phyloP scores from a whole-genome alignment of 2,888 invertebrate genomes.

The Drosophila dives region DNA sequence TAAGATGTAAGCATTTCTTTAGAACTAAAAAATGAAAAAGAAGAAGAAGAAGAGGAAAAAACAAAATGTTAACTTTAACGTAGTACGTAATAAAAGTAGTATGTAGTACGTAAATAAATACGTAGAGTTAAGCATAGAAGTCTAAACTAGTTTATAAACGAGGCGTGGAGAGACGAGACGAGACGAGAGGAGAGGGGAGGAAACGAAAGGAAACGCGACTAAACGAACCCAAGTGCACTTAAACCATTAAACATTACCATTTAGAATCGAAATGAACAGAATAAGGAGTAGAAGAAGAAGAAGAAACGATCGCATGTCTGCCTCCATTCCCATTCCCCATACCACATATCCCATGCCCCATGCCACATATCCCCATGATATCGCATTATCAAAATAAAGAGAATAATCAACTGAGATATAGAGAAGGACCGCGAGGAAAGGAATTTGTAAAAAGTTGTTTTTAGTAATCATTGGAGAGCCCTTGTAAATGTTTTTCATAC shows the following conservation, averaged over 20 bases:
- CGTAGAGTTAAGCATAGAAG: slow-evolving; percentile 40
- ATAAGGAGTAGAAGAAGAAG: slow-evolving; percentile 8
- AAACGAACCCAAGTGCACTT: slow-evolving; percentile 66
- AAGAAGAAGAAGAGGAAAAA: background rate
- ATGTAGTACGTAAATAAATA: slow-evolving; percentile 32
- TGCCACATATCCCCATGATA: slow-evolving; percentile 7
- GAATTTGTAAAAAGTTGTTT: slow-evolving; percentile 73
- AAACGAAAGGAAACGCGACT: slow-evolving; percentile 47
- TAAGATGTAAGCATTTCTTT: slow-evolving; percentile 81
- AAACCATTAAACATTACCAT: slow-evolving; percentile 55
- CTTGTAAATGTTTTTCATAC: slow-evolving; percentile 67
- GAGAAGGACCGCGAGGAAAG: slow-evolving; percentile 4
- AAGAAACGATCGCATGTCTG: slow-evolving; percentile 51
- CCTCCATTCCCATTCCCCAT: slow-evolving; percentile 43
- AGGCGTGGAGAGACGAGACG: slow-evolving; percentile 34
- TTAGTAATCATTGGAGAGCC: slow-evolving; percentile 64
- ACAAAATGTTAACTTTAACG: slow-evolving; percentile 29
- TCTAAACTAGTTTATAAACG: slow-evolving; percentile 55
- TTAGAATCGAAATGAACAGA: slow-evolving; percentile 23
- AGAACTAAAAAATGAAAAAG: slow-evolving; percentile 32
- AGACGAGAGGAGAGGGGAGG: slow-evolving; percentile 27
- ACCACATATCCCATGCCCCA: slow-evolving; percentile 1
- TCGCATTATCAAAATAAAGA: slow-evolving; percentile 41
- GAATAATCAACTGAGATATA: slow-evolving; percentile 38
- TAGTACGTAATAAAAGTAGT: slow-evolving; percentile 32